Evolutionary conservation across 1,140 invertebrate species (phyloP), one percentile per base, ranked within the genome.

Genomic region (Physella acuta): DNA sequence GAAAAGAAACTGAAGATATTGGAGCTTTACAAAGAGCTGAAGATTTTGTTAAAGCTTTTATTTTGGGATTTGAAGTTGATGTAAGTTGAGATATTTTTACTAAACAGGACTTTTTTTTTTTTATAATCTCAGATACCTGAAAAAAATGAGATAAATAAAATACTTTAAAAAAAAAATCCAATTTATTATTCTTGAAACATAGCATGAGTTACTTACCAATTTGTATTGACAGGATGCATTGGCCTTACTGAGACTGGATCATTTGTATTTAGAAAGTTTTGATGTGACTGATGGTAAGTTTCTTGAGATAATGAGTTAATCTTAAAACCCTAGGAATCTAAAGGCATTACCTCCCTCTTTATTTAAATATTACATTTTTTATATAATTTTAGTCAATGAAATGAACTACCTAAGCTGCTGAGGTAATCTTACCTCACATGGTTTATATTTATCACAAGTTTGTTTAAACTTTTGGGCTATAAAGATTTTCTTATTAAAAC

Each of bases 1-100:
- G 88, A 68, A 87, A 89, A 52, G 91, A 94, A 79, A 96, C 94
- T 3, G 89, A 90, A 72, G 94, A 98, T 78, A 91, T 94, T 73
- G 83, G 90, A 28, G 92, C 95, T 84, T 86, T 99, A 67, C 97
- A 99, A 83, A 99, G 98, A 87, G 97, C 92, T 59, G 94, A 95
- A 24, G 97, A 99, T 87, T 99, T 99, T 89, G 92, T 99, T 0
- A 92, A 92, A 87, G 97, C 97, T 14, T 99, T 99, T 84, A 88
- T 96, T 28, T 91, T 92, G 78, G 97, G 98, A 11, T 99, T 99
- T 87, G 95, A 98, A 77, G 92, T 99, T 2, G 94, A 99, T 68
- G 85, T 86, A 76, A 83, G 82, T 79, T 33, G n/a, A n/a, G n/a
- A n/a, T 63, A n/a, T 39, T 63, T 36, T n/a, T 37, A 24, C 31